Conservation (phyloP, 2,888 invertebrate species). For the Abrostola triplasia region DNA sequence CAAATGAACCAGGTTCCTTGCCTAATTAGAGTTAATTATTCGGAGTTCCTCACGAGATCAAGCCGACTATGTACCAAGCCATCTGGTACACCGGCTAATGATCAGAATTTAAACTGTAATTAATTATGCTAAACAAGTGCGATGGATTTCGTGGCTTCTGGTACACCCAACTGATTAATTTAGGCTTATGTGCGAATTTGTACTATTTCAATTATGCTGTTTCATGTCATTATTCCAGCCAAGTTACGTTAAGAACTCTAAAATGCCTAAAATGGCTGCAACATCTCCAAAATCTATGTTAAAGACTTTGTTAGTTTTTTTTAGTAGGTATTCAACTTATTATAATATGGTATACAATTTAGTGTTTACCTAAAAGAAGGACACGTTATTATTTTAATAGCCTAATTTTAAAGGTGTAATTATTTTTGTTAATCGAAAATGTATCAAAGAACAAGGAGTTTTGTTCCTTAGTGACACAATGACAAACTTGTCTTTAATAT, state of each 20-base stretch:
- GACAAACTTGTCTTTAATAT: constrained; percentile 19
- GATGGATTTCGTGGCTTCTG: constrained; percentile 38
- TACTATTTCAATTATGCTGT: not conserved
- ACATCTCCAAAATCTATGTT: too few species aligned
- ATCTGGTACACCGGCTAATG: constrained; percentile 50
- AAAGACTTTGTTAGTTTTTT: too few species aligned
- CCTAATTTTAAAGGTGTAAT: too few species aligned
- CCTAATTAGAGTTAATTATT: constrained; percentile 60
- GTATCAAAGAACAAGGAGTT: too few species aligned
- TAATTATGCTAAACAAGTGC: constrained; percentile 50
- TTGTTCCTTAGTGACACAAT: not conserved
- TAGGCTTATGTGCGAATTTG: constrained; percentile 4
- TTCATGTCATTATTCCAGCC: not conserved
- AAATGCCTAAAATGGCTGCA: too few species aligned
- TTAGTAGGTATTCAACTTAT: too few species aligned
- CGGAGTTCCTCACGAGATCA: constrained; percentile 46
- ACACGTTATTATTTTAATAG: too few species aligned
- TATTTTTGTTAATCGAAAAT: too few species aligned
- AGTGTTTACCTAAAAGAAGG: too few species aligned
- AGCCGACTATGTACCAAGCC: constrained; percentile 30
- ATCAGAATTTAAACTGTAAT: constrained; percentile 54
- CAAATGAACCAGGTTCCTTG: constrained; percentile 44
- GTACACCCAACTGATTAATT: constrained; percentile 13
- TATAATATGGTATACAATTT: too few species aligned
- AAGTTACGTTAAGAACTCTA: too few species aligned